These are phyloP conservation scores for Astur gentilis DNA, from an alignment of 2,113 vertebrate species.

Conservation along the genomic window DNA sequence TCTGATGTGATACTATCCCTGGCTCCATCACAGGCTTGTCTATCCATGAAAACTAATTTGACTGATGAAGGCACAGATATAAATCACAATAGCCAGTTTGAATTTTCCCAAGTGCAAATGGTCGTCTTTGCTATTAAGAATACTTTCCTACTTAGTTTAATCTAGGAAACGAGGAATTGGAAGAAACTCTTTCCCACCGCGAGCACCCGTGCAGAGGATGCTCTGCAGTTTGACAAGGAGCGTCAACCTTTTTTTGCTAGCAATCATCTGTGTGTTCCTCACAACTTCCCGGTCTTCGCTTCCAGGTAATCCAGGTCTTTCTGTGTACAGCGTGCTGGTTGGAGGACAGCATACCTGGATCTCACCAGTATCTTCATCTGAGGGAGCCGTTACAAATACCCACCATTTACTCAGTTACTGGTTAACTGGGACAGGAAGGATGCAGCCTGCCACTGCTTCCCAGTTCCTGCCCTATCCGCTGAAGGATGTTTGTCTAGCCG, in stretches of 20 bases:
- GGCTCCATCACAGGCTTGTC: not conserved
- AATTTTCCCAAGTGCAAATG: not conserved
- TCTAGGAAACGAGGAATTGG: not conserved
- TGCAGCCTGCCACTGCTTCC: not conserved
- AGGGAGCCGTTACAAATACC: not conserved
- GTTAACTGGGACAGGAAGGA: not conserved
- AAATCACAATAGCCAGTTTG: not conserved
- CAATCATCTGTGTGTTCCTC: not conserved
- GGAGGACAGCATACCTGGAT: not conserved
- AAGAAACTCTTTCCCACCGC: accelerated
- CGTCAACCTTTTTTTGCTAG: not conserved
- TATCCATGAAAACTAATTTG: not conserved
- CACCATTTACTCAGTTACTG: not conserved
- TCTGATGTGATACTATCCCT: not conserved
- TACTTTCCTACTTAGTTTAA: not conserved
- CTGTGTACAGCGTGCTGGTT: not conserved
- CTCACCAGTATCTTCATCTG: not conserved
- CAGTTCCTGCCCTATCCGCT: not conserved
- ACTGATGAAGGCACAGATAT: not conserved
- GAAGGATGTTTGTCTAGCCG: not conserved
- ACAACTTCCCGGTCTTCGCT: not conserved
- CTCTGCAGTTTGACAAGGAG: not conserved
- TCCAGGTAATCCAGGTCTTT: not conserved
- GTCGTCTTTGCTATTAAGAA: not conserved
- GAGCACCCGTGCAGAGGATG: not conserved